Base-by-base conservation (phyloP, 2,888 invertebrate genomes). In the Furcula furcula region DNA sequence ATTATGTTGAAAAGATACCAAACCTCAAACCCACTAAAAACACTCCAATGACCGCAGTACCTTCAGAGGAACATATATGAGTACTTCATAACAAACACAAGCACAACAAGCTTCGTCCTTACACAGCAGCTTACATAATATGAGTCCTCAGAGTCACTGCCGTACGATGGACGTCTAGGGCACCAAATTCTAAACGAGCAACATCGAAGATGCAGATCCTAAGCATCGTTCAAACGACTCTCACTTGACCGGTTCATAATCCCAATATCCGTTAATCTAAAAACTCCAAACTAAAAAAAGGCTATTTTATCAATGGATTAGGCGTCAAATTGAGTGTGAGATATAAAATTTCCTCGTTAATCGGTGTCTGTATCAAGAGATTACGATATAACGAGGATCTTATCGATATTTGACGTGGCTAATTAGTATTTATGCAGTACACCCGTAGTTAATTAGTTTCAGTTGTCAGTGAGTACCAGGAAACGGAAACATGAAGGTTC, bases 401-500 rank as follows among this genome's bases (percentile, higher is more conserved):
- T 37, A 9, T 20, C 43, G 48, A 51, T 55, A 44, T 11, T 27
- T 21, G 66, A 62, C 65, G 60, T 37, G 23, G 31, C 10, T 29
- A 46, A 50, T 55, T 43, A 46, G 50, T 57, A 57, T 48, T n/a
- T n/a, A 55, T 50, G 29, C 44, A 48, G 43, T 46, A 46, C 40
- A 40, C 13, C 40, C 19, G 29, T 45, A 51, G 46, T 57, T 53
- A 49, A 31, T 55, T 34, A 38, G 60, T 65, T 44, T 34, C 48
- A 36, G 34, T 32, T 36, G 48, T 51, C 40, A 36, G 43, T 59
- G 10, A 18, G 11, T 7, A 28, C 11, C 28, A 18, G 11, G 18
- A 18, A 18, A 18, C 47, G 46, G 50, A 51, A 76, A 55, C 27
- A 87, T 87, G 86, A 87, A 85, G 73, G 70, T 63, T 37, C 66